phyloP scores from a whole-genome alignment of 2,888 invertebrate species.

The Parascotia fuliginaria region DNA sequence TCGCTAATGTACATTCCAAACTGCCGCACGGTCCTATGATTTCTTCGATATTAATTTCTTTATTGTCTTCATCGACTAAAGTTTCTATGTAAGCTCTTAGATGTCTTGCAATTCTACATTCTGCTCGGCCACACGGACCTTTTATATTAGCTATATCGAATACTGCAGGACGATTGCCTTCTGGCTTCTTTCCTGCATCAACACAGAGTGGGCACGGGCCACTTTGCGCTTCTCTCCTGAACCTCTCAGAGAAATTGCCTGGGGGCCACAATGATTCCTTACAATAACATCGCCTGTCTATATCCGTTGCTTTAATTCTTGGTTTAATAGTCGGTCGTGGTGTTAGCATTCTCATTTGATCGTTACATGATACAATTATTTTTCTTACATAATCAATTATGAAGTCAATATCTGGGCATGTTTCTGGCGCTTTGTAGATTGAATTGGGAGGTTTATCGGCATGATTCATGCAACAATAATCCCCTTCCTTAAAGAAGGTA shows the following conservation, averaged over 20 bases:
- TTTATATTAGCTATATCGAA: constrained; percentile 75
- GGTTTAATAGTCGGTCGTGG: constrained; percentile 72
- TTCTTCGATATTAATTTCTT: constrained; percentile 64
- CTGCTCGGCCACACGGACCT: constrained; percentile 77
- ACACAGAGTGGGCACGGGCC: constrained; percentile 72
- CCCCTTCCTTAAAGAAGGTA: constrained; percentile 69
- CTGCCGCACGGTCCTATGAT: constrained; percentile 79
- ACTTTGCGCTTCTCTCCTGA: constrained; percentile 64
- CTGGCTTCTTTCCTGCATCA: constrained; percentile 52
- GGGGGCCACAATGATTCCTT: constrained; percentile 72
- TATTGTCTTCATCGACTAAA: constrained; percentile 71
- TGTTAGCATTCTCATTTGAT: constrained; percentile 80
- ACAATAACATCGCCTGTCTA: constrained; percentile 76
- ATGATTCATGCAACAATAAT: constrained; percentile 71
- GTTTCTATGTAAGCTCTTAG: constrained; percentile 74
- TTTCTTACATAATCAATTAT: constrained; percentile 77
- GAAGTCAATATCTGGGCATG: constrained; percentile 71
- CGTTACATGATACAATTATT: constrained; percentile 77
- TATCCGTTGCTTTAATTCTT: constrained; percentile 75
- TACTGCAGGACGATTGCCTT: constrained; percentile 42
- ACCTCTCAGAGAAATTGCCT: constrained; percentile 67
- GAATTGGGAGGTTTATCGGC: constrained; percentile 76
- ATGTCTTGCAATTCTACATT: constrained; percentile 76
- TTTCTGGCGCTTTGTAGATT: constrained; percentile 69
- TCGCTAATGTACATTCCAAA: constrained; percentile 69